phyloP scores from a whole-genome alignment of 2,888 invertebrate genomes.

The Campoplex nolae region DNA sequence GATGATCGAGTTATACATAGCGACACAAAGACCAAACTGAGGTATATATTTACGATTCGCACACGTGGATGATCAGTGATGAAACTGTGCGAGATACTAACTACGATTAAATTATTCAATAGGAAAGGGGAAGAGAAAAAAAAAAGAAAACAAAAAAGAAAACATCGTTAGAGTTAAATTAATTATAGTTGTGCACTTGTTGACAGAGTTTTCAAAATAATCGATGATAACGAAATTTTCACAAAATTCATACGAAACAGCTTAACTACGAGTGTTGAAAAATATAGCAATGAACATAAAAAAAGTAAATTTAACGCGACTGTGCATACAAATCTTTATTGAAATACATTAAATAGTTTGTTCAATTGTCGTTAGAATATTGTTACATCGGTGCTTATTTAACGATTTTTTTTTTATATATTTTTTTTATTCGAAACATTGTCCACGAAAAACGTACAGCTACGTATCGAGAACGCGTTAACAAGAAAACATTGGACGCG shows the following conservation, averaged over 20 bases:
- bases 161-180: slow-evolving; percentile 18
- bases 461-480: slow-evolving; percentile 10
- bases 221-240: slow-evolving; percentile 17
- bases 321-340: slow-evolving; percentile 68
- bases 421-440: slow-evolving; percentile 31
- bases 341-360: slow-evolving; percentile 59
- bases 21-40: slow-evolving; percentile 11
- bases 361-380: slow-evolving; percentile 39
- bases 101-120: slow-evolving; percentile 28
- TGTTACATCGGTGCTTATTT: slow-evolving; percentile 36
- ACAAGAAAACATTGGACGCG: slow-evolving; percentile 16
- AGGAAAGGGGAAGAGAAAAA: not conserved
- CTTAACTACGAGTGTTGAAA: slow-evolving; percentile 28
- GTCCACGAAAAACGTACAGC: slow-evolving; percentile 24
- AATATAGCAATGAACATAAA: slow-evolving; percentile 29
- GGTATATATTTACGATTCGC: slow-evolving; percentile 16
- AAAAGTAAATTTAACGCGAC: slow-evolving; percentile 38
- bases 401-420: slow-evolving; percentile 12
- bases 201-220: not conserved
- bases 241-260: not conserved
- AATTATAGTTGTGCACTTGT: not conserved
- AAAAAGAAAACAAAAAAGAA: slow-evolving; percentile 18
- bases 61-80: slow-evolving; percentile 31
- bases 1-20: slow-evolving; percentile 48
- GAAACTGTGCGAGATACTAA: slow-evolving; percentile 27